Conservation (phyloP, 2,797 vertebrate species). For the Rachycentron canadum region DNA sequence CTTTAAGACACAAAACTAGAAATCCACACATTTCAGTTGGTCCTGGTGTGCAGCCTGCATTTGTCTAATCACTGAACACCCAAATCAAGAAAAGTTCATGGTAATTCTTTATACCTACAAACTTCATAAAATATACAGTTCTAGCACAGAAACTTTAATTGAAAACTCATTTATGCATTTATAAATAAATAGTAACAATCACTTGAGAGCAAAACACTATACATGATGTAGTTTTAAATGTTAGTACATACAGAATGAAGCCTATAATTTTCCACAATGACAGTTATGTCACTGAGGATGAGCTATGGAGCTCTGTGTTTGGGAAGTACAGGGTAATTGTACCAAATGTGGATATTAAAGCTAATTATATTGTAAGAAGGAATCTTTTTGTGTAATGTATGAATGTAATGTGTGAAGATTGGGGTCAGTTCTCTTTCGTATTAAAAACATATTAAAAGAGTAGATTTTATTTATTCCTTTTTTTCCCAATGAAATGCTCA, state of each 20-base stretch:
- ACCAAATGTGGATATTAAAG: conserved; percentile 20
- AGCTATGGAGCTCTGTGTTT: conserved; percentile 8
- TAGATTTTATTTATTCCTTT: background rate
- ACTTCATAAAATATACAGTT: conserved; percentile 62
- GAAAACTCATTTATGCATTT: conserved; percentile 50
- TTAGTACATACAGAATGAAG: conserved; percentile 64
- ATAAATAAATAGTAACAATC: conserved; percentile 81
- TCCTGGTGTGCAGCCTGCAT: conserved; percentile 49
- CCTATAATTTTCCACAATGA: conserved; percentile 18
- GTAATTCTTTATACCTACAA: conserved; percentile 37
- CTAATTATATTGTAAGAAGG: conserved; percentile 1
- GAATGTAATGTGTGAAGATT: conserved; percentile 5
- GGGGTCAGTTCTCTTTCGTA: conserved; percentile 1
- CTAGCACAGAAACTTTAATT: conserved; percentile 62
- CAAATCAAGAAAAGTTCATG: conserved; percentile 31
- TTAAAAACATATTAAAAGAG: conserved; percentile 21
- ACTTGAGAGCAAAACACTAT: conserved; percentile 58
- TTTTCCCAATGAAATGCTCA: conserved; percentile 6
- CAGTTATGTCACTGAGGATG: conserved; percentile 12
- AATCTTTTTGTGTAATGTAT: conserved; percentile 15
- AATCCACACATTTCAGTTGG: conserved; percentile 60
- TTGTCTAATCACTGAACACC: conserved; percentile 28
- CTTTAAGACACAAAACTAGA: conserved; percentile 42
- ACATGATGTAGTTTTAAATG: conserved; percentile 59
- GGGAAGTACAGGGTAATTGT: conserved; percentile 9